phyloP scores from a whole-genome alignment of 1,140 invertebrate genomes.

The Pseudomyrmex sp. region DNA sequence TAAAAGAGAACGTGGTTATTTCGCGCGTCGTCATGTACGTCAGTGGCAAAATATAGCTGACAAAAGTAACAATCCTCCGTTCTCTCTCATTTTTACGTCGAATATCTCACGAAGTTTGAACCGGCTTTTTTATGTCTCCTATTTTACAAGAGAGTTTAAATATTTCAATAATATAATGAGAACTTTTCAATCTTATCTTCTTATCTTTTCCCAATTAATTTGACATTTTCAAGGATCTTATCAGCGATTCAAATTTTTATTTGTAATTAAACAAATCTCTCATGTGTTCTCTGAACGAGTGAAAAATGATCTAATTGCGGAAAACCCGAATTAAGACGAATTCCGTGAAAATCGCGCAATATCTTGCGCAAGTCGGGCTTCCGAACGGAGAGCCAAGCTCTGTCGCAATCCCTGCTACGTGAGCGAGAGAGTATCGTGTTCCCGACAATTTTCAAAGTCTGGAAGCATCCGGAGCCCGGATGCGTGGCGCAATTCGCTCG shows the following conservation, averaged over 20 bases:
- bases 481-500: slow-evolving; percentile 67
- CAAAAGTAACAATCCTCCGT: not conserved
- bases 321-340: slow-evolving; percentile 11
- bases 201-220: no score
- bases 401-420: slow-evolving; percentile 44
- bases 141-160: not conserved
- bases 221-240: no score
- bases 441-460: slow-evolving; percentile 72
- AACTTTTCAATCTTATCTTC: no score
- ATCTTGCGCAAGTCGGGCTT: slow-evolving; percentile 32
- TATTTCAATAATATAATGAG: not conserved
- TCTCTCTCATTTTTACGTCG: slow-evolving; percentile 9
- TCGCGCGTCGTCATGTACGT: slow-evolving; percentile 32
- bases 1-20: slow-evolving; percentile 62
- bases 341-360: not conserved
- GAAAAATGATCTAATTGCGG: not conserved
- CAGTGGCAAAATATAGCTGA: slow-evolving; percentile 21
- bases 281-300: not conserved
- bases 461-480: slow-evolving; percentile 67
- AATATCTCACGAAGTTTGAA: not conserved
- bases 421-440: slow-evolving; percentile 62
- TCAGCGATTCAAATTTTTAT: no score
- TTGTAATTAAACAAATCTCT: slow-evolving; percentile 26
- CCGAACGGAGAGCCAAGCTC: slow-evolving; percentile 40
- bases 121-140: not conserved